Percentiles rank a stretch among this genome's conserved stretches.
Evolutionary conservation across 2,797 vertebrate genomes (phyloP).

Genomic region (Bovichtus variegatus): DNA sequence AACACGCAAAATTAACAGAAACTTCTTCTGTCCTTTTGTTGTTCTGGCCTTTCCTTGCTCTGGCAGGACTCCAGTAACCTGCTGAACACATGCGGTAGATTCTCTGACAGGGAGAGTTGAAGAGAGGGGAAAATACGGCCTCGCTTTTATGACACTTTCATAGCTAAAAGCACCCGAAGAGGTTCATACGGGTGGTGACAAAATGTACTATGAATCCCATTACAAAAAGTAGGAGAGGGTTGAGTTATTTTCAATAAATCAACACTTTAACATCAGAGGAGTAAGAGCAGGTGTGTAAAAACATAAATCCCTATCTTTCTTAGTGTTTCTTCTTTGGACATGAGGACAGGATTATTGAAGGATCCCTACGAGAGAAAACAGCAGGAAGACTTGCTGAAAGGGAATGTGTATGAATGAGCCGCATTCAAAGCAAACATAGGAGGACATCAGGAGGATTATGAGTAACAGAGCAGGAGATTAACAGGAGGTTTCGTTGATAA

Average conservation of each 20-base stretch:
- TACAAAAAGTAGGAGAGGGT: background rate
- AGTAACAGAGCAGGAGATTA: slow-evolving; percentile 11
- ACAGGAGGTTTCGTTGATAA: slow-evolving; percentile 28
- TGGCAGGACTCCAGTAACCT: slow-evolving; percentile 67
- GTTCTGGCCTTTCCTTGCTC: slow-evolving; percentile 21
- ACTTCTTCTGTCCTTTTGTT: slow-evolving; percentile 5
- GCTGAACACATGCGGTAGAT: slow-evolving; percentile 60
- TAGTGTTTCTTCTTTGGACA: slow-evolving; percentile 2
- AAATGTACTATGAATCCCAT: slow-evolving; percentile 24
- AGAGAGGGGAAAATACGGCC: slow-evolving; percentile 33
- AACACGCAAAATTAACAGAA: slow-evolving; percentile 10
- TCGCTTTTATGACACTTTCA: slow-evolving; percentile 10
- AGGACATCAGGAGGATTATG: slow-evolving; percentile 49
- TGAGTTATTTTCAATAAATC: slow-evolving; percentile 15
- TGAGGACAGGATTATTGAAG: slow-evolving; percentile 45
- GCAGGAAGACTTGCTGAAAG: slow-evolving; percentile 19
- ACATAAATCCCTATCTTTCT: slow-evolving; percentile 8
- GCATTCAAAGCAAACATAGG: slow-evolving; percentile 6
- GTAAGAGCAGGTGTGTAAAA: background rate
- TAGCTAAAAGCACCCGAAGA: background rate
- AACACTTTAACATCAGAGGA: background rate
- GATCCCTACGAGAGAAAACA: slow-evolving; percentile 31
- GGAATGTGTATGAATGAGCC: slow-evolving; percentile 21
- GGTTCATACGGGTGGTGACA: slow-evolving; percentile 7
- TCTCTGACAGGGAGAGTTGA: slow-evolving; percentile 22